phyloP scores from a whole-genome alignment of 2,888 invertebrate species.

The Macrosoma leucophasiata region DNA sequence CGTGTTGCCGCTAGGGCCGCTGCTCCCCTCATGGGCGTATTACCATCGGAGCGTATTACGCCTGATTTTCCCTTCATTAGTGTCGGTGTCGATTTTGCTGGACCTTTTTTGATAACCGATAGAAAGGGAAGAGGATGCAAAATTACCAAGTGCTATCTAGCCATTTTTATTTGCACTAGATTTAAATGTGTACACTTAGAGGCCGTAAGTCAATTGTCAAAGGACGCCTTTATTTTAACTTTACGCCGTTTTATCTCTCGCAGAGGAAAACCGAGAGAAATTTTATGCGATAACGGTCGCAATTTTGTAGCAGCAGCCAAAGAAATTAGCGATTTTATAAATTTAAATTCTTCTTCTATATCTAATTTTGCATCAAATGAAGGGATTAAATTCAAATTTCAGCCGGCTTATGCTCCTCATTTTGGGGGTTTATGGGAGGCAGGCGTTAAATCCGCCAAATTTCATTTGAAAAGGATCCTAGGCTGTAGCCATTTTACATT shows the following conservation, averaged over 20 bases:
- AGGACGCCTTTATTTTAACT: slow-evolving; percentile 12
- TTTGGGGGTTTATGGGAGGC: slow-evolving; percentile 19
- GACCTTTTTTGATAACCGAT: slow-evolving; percentile 18
- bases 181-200: slow-evolving; percentile 21
- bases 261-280: slow-evolving; percentile 15
- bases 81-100: slow-evolving; percentile 25
- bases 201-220: slow-evolving; percentile 19
- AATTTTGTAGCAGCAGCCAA: slow-evolving; percentile 17
- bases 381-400: slow-evolving; percentile 15
- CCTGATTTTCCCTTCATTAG: slow-evolving; percentile 10
- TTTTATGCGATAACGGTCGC: slow-evolving; percentile 18
- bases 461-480: slow-evolving; percentile 16
- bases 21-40: slow-evolving; percentile 26
- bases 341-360: slow-evolving; percentile 5
- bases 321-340: slow-evolving; percentile 10
- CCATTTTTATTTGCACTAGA: slow-evolving; percentile 20
- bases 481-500: slow-evolving; percentile 21
- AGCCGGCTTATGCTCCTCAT: slow-evolving; percentile 20
- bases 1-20: slow-evolving; percentile 22
- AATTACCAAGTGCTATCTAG: slow-evolving; percentile 20
- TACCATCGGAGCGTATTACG: slow-evolving; percentile 20
- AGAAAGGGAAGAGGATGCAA: slow-evolving; percentile 23
- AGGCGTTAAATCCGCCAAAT: slow-evolving; percentile 17
- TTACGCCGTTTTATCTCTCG: slow-evolving; percentile 16
- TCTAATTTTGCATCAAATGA: slow-evolving; percentile 10